These are phyloP conservation scores for Papilio demoleus DNA, from an alignment of 2,888 invertebrate genomes.

Conservation along the genomic window DNA sequence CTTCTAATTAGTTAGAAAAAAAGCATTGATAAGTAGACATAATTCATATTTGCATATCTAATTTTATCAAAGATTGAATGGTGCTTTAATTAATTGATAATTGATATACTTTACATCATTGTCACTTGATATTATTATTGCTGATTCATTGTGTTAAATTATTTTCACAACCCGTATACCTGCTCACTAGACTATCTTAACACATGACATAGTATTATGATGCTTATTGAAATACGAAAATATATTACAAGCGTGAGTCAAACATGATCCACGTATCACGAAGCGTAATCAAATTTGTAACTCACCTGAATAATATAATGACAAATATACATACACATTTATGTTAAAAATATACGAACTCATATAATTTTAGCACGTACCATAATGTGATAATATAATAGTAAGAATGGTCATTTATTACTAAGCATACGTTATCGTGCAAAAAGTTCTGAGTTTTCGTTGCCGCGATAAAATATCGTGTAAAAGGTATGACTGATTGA, in stretches of 20 bases:
- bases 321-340: not conserved
- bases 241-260: slow-evolving; percentile 17
- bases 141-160: not conserved
- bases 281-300: slow-evolving; percentile 12
- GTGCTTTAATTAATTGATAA: not conserved
- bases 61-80: not conserved
- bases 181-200: not conserved
- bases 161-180: not conserved
- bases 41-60: not conserved
- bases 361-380: too few species aligned
- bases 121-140: not conserved
- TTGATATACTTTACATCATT: not conserved
- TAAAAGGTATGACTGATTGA: too few species aligned
- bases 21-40: not conserved
- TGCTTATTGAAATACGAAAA: slow-evolving; percentile 17
- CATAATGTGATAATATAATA: too few species aligned
- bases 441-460: too few species aligned
- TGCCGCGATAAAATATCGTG: too few species aligned
- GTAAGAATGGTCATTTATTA: not conserved
- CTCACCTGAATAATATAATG: not conserved
- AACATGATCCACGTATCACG: slow-evolving; percentile 2
- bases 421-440: too few species aligned
- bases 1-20: too few species aligned
- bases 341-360: not conserved
- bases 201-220: not conserved